phyloP scores from a whole-genome alignment of 2,888 invertebrate genomes.

The Troides helena region DNA sequence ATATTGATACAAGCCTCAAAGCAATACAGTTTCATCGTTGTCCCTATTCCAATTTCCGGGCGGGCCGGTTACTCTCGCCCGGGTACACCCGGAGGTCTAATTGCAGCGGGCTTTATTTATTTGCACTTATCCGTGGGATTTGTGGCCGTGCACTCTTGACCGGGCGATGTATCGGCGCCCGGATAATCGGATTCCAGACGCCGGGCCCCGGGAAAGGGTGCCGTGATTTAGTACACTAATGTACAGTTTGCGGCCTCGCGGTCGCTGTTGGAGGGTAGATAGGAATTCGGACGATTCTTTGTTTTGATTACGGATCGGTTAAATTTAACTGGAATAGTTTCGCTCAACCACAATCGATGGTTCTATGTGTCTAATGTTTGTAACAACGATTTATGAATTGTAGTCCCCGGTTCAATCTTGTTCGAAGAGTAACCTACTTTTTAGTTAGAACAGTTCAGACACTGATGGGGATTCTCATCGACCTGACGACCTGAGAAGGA shows the following conservation, averaged over 20 bases:
- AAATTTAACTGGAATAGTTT: too few relatives aligned
- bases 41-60: neutral
- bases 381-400: too few relatives aligned
- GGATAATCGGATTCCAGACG: slow-evolving; percentile 24
- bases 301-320: neutral
- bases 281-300: neutral
- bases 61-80: neutral
- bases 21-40: neutral
- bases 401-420: too few relatives aligned
- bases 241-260: slow-evolving; percentile 9
- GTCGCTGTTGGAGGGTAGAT: neutral
- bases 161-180: slow-evolving; percentile 20
- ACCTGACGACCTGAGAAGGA: too few relatives aligned
- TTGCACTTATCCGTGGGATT: slow-evolving; percentile 23
- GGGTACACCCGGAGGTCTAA: slow-evolving; percentile 14
- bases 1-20: too few relatives aligned
- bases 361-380: too few relatives aligned
- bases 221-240: slow-evolving; percentile 14
- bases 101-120: slow-evolving; percentile 26
- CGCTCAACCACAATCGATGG: too few relatives aligned
- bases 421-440: too few relatives aligned
- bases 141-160: slow-evolving; percentile 25
- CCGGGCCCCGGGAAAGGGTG: slow-evolving; percentile 7
- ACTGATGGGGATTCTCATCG: too few relatives aligned
- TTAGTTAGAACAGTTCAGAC: too few relatives aligned